Evolutionary conservation across 2,113 vertebrate species (phyloP).

Genomic region (human (Homo sapiens)): DNA sequence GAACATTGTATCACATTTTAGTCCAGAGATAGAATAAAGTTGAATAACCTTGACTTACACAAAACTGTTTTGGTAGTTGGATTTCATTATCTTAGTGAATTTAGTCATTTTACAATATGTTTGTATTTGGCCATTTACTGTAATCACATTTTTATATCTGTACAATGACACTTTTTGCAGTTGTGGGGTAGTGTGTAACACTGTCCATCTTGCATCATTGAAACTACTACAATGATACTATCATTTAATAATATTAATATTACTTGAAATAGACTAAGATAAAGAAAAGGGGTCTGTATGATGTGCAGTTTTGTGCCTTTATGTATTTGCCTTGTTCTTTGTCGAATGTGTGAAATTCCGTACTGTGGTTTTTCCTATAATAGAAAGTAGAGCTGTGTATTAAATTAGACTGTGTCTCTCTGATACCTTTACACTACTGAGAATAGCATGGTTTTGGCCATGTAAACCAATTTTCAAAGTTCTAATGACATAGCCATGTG

Average conservation of each 20-base stretch:
- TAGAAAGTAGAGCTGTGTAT: conserved; percentile 89
- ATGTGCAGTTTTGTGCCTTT: conserved; percentile 96
- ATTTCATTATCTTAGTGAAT: conserved; percentile 80
- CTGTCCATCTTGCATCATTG: conserved; percentile 85
- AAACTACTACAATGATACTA: conserved; percentile 85
- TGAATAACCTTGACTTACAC: conserved; percentile 65
- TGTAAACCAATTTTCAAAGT: conserved; percentile 84
- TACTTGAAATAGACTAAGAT: conserved; percentile 92
- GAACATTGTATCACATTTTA: conserved; percentile 55
- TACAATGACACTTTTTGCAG: conserved; percentile 89
- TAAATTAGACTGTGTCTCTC: conserved; percentile 90
- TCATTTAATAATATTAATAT: conserved; percentile 87
- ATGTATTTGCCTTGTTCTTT: conserved; percentile 94
- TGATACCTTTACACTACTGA: conserved; percentile 93
- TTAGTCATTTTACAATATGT: conserved; percentile 85
- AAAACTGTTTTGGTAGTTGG: conserved; percentile 68
- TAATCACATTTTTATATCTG: conserved; percentile 87
- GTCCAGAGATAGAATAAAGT: conserved; percentile 72
- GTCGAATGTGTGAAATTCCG: conserved; percentile 94
- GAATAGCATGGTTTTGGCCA: conserved; percentile 89
- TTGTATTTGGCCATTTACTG: conserved; percentile 87
- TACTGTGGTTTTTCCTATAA: conserved; percentile 88
- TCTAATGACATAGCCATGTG: conserved; percentile 86
- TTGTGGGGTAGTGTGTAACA: conserved; percentile 85
- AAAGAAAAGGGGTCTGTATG: conserved; percentile 87